These are phyloP conservation scores for Poecilobothrus nobilitatus DNA, from an alignment of 2,888 invertebrate species.

Conservation along the genomic window DNA sequence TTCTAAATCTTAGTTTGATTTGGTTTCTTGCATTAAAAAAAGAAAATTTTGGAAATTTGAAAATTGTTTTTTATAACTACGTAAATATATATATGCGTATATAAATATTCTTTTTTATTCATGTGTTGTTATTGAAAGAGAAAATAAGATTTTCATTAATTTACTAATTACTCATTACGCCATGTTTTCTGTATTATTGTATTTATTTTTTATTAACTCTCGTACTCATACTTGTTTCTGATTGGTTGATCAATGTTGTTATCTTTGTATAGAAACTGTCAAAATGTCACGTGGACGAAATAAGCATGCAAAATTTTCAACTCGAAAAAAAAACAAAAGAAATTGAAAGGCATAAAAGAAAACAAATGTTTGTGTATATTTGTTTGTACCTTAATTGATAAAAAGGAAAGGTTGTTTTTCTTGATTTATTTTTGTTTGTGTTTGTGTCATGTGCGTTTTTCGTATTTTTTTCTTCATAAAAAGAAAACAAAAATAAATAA, in stretches of 20 bases:
- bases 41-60: not conserved
- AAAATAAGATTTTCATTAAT: not conserved
- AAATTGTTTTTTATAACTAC: not conserved
- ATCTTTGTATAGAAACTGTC: constrained; percentile 7
- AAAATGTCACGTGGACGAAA: constrained; percentile 20
- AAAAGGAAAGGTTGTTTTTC: not conserved
- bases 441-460: not conserved
- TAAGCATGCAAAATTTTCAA: constrained; percentile 4
- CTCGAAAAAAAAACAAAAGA: not conserved
- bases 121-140: not conserved
- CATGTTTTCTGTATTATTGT: constrained; percentile 9
- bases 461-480: not conserved
- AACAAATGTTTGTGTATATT: not conserved
- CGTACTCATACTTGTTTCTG: not conserved
- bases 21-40: not conserved
- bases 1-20: constrained; percentile 5
- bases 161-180: constrained; percentile 7
- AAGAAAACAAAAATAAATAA: not conserved
- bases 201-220: not conserved
- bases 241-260: not conserved
- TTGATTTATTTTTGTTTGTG: not conserved
- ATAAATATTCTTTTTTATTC: constrained; percentile 11
- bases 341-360: not conserved
- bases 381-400: constrained; percentile 1
- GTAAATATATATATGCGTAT: not conserved